A percentile compares a stretch with the other conserved stretches of the same genome.
Conservation (phyloP, 2,888 invertebrate species). For the Alsophila aescularia region DNA sequence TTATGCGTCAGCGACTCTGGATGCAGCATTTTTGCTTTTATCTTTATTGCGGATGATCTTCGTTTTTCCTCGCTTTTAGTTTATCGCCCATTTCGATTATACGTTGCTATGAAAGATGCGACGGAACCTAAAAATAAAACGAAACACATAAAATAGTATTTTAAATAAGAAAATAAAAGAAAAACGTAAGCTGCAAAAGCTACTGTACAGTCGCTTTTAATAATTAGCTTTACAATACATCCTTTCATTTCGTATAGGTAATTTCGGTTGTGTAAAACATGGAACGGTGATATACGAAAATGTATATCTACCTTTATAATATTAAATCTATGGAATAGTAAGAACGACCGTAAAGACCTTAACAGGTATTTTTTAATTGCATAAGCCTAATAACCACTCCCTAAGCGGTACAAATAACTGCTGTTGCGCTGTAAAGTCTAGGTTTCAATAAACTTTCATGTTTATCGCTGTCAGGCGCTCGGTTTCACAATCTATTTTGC, state of each 20-base stretch:
- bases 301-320: background rate
- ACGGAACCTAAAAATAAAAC: too few relatives aligned
- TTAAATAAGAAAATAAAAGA: too few relatives aligned
- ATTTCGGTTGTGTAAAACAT: too few relatives aligned
- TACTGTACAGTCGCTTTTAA: too few relatives aligned
- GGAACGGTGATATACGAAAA: too few relatives aligned
- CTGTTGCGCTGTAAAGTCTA: background rate
- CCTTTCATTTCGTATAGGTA: too few relatives aligned
- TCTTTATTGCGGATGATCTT: constrained; percentile 13
- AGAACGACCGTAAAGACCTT: background rate
- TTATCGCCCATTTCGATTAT: constrained; percentile 7
- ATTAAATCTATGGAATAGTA: too few relatives aligned
- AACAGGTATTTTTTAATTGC: background rate
- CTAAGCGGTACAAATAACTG: background rate
- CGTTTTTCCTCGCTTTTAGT: constrained; percentile 5
- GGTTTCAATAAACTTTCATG: background rate
- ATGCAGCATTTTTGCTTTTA: constrained; percentile 4
- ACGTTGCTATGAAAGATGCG: background rate
- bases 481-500: constrained; percentile 20
- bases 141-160: too few relatives aligned
- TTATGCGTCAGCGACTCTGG: constrained; percentile 1
- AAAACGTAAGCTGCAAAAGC: too few relatives aligned
- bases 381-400: background rate
- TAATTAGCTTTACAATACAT: too few relatives aligned
- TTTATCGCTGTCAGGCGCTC: constrained; percentile 6